A percentile compares a stretch with the other conserved stretches of the same genome.
Evolutionary conservation across 2,888 invertebrate genomes (phyloP).

Genomic region (Calliopum simillimum): DNA sequence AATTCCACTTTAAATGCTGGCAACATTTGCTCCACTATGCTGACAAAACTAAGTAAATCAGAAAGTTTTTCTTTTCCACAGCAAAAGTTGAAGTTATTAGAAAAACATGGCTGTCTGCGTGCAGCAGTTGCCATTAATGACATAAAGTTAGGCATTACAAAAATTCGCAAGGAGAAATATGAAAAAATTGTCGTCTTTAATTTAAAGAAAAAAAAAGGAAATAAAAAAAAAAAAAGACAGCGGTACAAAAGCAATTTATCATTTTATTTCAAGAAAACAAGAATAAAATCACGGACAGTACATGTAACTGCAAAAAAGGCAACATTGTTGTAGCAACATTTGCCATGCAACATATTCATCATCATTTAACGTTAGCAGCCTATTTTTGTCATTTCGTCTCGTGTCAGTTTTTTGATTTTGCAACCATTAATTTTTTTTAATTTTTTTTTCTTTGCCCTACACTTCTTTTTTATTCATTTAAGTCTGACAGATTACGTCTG

Average conservation of each 20-base stretch:
- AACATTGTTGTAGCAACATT: no score
- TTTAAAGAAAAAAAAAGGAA: background rate
- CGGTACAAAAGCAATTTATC: background rate
- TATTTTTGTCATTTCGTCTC: background rate
- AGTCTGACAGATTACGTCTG: constrained; percentile 54
- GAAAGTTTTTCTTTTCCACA: background rate
- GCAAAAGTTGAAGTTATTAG: constrained; percentile 22
- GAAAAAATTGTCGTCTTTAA: no score
- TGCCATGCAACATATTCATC: background rate
- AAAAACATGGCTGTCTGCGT: background rate
- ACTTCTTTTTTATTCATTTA: constrained; percentile 46
- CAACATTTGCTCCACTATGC: background rate
- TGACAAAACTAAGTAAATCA: background rate
- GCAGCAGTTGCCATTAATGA: constrained; percentile 26
- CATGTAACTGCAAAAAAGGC: no score
- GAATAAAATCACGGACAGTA: no score
- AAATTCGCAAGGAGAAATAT: background rate
- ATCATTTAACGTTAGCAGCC: background rate
- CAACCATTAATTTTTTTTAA: constrained; percentile 11
- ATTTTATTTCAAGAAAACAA: no score
- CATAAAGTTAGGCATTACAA: constrained; percentile 1
- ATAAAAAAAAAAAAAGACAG: background rate
- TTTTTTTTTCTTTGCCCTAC: constrained; percentile 31
- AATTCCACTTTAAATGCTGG: no score
- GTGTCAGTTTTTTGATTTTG: background rate